Evolutionary conservation across 2,113 vertebrate species (phyloP).

Genomic region (Ia io): DNA sequence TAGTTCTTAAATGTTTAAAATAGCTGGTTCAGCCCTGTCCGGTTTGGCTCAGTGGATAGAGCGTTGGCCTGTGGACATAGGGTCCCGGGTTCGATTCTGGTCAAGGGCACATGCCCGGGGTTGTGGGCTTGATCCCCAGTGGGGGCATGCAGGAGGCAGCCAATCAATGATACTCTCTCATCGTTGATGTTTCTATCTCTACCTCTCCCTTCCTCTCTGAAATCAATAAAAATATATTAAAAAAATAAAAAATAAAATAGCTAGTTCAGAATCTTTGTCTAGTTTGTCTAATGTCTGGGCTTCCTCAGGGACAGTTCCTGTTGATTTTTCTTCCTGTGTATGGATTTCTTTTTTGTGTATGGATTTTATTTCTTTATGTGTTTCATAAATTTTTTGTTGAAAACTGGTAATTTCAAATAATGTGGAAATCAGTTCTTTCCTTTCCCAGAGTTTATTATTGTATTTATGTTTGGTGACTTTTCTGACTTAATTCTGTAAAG

Average conservation of each 20-base stretch:
- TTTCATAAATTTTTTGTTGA: not conserved
- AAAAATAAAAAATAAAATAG: not conserved
- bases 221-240: no score
- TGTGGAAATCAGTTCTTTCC: not conserved
- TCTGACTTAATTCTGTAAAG: not conserved
- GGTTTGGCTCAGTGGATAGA: no score
- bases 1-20: not conserved
- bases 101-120: no score
- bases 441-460: not conserved
- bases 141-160: no score
- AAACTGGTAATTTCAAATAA: not conserved
- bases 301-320: not conserved
- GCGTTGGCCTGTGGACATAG: no score
- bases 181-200: no score
- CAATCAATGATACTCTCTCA: no score
- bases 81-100: no score
- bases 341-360: not conserved
- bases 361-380: not conserved
- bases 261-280: not conserved
- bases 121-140: no score
- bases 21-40: not conserved
- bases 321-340: not conserved
- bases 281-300: not conserved
- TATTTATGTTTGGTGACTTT: not conserved
- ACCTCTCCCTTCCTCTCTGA: no score